phyloP scores from a whole-genome alignment of 1,140 invertebrate genomes.

The Drosophila rhopaloa region DNA sequence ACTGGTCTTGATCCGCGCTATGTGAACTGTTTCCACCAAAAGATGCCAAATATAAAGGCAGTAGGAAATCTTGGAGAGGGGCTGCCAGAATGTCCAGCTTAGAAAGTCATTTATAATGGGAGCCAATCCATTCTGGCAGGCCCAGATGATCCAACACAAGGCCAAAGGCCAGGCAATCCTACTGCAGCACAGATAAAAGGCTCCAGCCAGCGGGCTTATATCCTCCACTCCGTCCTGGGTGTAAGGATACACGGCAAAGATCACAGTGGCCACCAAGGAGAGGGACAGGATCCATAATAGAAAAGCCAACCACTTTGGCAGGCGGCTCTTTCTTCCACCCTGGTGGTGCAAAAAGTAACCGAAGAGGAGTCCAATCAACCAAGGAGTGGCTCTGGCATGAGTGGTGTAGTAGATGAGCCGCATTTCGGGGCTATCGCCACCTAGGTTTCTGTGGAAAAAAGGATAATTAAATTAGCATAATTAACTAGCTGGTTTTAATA shows the following conservation, averaged over 20 bases:
- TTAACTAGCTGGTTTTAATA: too few relatives aligned
- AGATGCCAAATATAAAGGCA: conserved; percentile 86
- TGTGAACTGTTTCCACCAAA: conserved; percentile 65
- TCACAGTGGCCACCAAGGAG: conserved; percentile 49
- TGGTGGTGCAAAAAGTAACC: conserved; percentile 68
- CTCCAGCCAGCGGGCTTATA: conserved; percentile 84
- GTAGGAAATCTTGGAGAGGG: conserved; percentile 85
- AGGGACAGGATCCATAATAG: conserved; percentile 62
- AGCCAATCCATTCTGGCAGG: conserved; percentile 88
- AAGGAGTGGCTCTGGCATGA: conserved; percentile 71
- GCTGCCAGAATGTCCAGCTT: conserved; percentile 85
- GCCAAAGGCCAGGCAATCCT: conserved; percentile 87
- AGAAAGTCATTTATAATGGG: conserved; percentile 86
- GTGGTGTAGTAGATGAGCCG: conserved; percentile 74
- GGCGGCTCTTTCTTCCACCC: conserved; percentile 10
- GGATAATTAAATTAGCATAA: neutral
- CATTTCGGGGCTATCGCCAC: conserved; percentile 56
- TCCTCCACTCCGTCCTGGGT: conserved; percentile 60
- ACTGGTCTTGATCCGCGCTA: conserved; percentile 58
- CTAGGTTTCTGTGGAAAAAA: conserved; percentile 52
- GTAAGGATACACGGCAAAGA: conserved; percentile 77
- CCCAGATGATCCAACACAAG: conserved; percentile 89
- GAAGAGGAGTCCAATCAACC: conserved; percentile 74
- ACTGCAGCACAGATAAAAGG: conserved; percentile 88
- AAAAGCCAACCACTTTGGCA: conserved; percentile 44